These are phyloP conservation scores for Darevskia mixta DNA, from an alignment of 2,797 vertebrate genomes.

Conservation along the genomic window DNA sequence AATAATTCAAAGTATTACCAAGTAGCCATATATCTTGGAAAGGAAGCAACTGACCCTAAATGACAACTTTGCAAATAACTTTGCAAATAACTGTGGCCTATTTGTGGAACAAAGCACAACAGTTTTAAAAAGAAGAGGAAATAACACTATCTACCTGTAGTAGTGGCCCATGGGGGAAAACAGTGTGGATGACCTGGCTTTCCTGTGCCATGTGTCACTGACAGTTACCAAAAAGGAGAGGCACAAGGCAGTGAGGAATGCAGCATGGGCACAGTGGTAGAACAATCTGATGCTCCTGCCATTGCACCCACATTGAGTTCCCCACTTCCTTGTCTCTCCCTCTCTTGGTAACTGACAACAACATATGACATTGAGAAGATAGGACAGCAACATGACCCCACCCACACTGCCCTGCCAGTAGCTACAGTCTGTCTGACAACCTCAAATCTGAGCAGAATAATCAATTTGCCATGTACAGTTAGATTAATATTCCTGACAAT, in stretches of 20 bases:
- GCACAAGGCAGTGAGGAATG: too few species aligned
- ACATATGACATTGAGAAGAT: too few species aligned
- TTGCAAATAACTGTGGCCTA: background rate
- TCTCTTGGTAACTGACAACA: too few species aligned
- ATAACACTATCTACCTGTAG: background rate
- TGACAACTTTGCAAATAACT: constrained; percentile 21
- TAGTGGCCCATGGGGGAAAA: background rate
- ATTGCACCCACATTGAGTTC: too few species aligned
- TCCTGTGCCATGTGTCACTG: too few species aligned
- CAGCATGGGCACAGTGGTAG: too few species aligned
- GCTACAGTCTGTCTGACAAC: constrained; percentile 4
- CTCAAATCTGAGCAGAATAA: constrained; percentile 48
- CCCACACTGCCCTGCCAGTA: too few species aligned
- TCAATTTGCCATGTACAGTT: constrained; percentile 39
- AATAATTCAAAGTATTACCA: background rate
- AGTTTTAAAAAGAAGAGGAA: background rate
- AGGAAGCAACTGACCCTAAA: constrained; percentile 17
- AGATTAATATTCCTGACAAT: constrained; percentile 58
- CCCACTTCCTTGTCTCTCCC: too few species aligned
- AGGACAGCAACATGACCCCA: too few species aligned
- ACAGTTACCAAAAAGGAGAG: too few species aligned
- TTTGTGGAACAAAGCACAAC: constrained; percentile 7
- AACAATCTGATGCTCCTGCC: too few species aligned
- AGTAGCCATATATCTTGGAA: constrained; percentile 22
- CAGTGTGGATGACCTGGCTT: too few species aligned